Evolutionary conservation across 92 coral and sea anemone species (phyloP).

Genomic region (Micromussa lordhowensis): DNA sequence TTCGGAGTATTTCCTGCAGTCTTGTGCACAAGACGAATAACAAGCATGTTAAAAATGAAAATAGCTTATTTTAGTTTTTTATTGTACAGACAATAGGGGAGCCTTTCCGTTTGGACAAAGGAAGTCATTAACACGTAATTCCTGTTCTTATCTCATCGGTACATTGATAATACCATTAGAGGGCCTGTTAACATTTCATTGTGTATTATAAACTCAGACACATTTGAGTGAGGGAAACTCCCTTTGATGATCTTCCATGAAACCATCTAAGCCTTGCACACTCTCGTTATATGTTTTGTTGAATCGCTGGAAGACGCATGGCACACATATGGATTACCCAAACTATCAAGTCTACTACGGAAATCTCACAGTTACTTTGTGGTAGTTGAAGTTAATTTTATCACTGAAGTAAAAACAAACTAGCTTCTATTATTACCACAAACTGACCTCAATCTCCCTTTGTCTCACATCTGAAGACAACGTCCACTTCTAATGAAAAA

Average conservation of each 20-base stretch:
- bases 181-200: not conserved
- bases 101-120: not conserved
- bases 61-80: not conserved
- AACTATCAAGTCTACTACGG: conserved; percentile 8
- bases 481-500: not conserved
- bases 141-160: not conserved
- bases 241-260: not conserved
- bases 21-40: not conserved
- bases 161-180: not conserved
- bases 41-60: not conserved
- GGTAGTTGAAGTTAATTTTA: not conserved
- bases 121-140: conserved; percentile 9
- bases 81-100: not conserved
- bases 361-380: not conserved
- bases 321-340: not conserved
- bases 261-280: not conserved
- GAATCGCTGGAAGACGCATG: not conserved
- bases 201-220: not conserved
- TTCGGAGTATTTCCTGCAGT: conserved; percentile 21
- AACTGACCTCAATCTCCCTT: not conserved
- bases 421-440: not conserved
- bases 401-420: not conserved
- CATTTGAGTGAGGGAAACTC: not conserved
- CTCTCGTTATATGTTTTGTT: no score
- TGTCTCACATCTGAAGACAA: not conserved